These are phyloP conservation scores for Serinus canaria DNA, from an alignment of 2,113 vertebrate genomes.

Conservation along the genomic window DNA sequence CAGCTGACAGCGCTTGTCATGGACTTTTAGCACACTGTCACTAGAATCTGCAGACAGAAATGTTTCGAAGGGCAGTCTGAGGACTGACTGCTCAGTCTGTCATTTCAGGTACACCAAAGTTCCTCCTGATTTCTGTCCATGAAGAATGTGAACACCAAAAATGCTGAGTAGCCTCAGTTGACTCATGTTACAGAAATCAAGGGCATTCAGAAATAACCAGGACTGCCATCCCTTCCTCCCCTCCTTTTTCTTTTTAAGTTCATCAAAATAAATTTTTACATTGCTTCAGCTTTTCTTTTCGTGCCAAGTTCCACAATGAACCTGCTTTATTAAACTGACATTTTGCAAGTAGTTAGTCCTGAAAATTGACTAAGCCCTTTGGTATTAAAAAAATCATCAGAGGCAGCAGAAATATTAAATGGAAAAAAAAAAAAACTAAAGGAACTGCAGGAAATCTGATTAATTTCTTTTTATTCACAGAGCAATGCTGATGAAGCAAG, in stretches of 20 bases:
- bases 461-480: slow-evolving; percentile 7
- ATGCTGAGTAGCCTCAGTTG: background rate
- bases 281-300: slow-evolving; percentile 14
- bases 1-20: background rate
- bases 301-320: slow-evolving; percentile 19
- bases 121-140: background rate
- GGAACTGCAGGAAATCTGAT: slow-evolving; percentile 35
- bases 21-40: background rate
- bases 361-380: slow-evolving; percentile 57
- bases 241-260: background rate
- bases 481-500: slow-evolving; percentile 43
- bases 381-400: slow-evolving; percentile 43
- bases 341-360: slow-evolving; percentile 63
- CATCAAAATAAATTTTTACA: slow-evolving; percentile 47
- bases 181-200: background rate
- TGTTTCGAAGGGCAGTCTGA: background rate
- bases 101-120: background rate
- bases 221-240: background rate
- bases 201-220: background rate
- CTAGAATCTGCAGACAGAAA: background rate
- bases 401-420: slow-evolving; percentile 51
- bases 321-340: slow-evolving; percentile 55
- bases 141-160: background rate
- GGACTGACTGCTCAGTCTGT: background rate
- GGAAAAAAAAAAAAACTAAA: background rate